These are phyloP conservation scores for Panthera tigris DNA, from an alignment of 2,113 vertebrate species.

Conservation along the genomic window DNA sequence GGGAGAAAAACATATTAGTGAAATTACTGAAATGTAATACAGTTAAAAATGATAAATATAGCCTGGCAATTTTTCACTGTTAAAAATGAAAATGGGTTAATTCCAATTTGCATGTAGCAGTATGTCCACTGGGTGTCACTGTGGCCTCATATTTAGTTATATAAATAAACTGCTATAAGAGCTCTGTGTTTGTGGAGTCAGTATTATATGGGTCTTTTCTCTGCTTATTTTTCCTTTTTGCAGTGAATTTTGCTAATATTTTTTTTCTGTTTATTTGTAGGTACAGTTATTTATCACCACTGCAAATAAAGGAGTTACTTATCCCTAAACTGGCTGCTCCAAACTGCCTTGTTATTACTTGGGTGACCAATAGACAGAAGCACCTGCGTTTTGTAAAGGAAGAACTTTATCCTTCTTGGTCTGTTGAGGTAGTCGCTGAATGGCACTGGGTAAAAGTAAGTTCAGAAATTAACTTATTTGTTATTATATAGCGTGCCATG, in stretches of 20 bases:
- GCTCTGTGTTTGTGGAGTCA: background rate
- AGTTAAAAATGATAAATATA: background rate
- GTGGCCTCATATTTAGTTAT: constrained; percentile 59
- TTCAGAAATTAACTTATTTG: constrained; percentile 42
- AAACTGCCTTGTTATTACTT: constrained; percentile 91
- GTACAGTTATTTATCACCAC: constrained; percentile 89
- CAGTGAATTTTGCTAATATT: constrained; percentile 28
- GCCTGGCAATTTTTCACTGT: background rate
- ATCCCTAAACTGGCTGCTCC: constrained; percentile 87
- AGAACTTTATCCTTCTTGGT: constrained; percentile 96
- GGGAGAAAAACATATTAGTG: background rate
- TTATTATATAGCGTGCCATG: background rate
- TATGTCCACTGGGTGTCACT: constrained; percentile 84
- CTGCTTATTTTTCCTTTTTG: background rate
- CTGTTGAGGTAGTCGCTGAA: constrained; percentile 88
- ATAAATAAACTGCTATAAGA: background rate
- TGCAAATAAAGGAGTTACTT: constrained; percentile 92
- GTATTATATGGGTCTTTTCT: background rate
- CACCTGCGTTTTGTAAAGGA: constrained; percentile 92
- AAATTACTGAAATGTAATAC: constrained; percentile 12
- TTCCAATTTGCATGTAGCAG: background rate
- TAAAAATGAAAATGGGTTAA: constrained; percentile 2
- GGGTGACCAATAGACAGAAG: constrained; percentile 96
- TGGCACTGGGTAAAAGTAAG: constrained; percentile 99
- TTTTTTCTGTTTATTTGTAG: constrained; percentile 79